These are phyloP conservation scores for Podarcis lilfordi DNA, from an alignment of 2,797 vertebrate species.

Conservation along the genomic window DNA sequence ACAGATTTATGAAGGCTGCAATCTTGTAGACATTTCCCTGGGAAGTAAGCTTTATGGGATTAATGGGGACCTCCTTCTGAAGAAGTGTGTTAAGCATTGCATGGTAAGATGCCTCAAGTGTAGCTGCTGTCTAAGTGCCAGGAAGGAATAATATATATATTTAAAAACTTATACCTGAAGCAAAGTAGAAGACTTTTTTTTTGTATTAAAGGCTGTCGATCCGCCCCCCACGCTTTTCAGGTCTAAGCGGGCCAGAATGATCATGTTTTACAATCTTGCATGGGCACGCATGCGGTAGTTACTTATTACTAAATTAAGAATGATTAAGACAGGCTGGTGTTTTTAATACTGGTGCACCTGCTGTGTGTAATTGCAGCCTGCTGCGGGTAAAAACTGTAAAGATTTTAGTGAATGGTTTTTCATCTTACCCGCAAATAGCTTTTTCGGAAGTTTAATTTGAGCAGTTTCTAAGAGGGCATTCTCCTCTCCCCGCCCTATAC, in stretches of 20 bases:
- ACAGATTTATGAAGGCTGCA: background rate
- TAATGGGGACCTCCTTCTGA: too few relatives aligned
- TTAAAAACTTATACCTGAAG: background rate
- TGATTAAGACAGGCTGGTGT: background rate
- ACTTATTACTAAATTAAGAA: slow-evolving; percentile 8
- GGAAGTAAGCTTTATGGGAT: too few relatives aligned
- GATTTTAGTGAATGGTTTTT: background rate
- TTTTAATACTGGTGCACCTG: slow-evolving; percentile 3
- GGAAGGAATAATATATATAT: too few relatives aligned
- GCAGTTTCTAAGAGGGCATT: background rate
- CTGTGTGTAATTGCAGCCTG: background rate
- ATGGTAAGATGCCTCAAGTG: background rate
- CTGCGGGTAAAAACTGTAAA: background rate
- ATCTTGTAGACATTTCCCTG: too few relatives aligned
- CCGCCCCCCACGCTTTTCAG: background rate
- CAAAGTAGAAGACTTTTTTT: background rate
- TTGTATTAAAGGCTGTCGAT: background rate
- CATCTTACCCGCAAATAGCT: background rate
- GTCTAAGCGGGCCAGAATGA: background rate
- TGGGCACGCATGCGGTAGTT: background rate
- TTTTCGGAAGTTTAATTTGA: background rate
- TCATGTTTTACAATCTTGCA: background rate
- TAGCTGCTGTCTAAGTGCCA: background rate
- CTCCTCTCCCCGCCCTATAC: too few relatives aligned
- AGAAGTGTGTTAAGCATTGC: too few relatives aligned